phyloP scores from a whole-genome alignment of 2,797 vertebrate genomes.

The Alca torda region DNA sequence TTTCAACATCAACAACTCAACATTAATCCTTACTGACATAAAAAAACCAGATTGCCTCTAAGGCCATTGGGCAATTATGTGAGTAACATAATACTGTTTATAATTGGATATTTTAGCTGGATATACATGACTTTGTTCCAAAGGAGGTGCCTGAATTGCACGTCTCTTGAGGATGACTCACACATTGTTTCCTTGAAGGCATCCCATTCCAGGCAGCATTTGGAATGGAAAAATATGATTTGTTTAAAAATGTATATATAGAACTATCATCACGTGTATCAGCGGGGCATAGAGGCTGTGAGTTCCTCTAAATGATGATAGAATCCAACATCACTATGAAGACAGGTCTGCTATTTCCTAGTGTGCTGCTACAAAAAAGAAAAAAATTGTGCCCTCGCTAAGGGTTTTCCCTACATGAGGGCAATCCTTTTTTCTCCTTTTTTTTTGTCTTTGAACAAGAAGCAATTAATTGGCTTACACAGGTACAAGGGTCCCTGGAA shows the following conservation, averaged over 20 bases:
- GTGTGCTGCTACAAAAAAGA: neutral
- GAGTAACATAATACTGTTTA: slow-evolving; percentile 19
- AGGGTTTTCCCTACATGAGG: neutral
- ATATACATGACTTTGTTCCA: slow-evolving; percentile 16
- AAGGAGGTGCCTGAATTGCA: slow-evolving; percentile 24
- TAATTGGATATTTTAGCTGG: slow-evolving; percentile 10
- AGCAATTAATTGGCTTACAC: neutral
- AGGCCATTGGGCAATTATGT: neutral
- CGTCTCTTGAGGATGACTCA: slow-evolving; percentile 52
- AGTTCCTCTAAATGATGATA: neutral
- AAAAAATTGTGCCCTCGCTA: neutral
- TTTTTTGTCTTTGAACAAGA: neutral
- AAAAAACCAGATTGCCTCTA: slow-evolving; percentile 4
- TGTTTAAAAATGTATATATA: neutral
- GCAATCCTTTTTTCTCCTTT: neutral
- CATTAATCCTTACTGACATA: slow-evolving; percentile 6
- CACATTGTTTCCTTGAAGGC: slow-evolving; percentile 27
- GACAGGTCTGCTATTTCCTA: neutral
- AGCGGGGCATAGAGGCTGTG: neutral
- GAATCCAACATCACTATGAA: neutral
- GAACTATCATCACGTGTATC: neutral
- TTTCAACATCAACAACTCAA: slow-evolving; percentile 20
- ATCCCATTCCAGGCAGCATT: slow-evolving; percentile 30
- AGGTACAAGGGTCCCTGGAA: neutral
- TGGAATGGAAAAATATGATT: neutral